Evolutionary conservation across 2,113 vertebrate species (phyloP), one percentile per base, ranked within the genome.

Genomic region (Thinocorus orbignyianus): DNA sequence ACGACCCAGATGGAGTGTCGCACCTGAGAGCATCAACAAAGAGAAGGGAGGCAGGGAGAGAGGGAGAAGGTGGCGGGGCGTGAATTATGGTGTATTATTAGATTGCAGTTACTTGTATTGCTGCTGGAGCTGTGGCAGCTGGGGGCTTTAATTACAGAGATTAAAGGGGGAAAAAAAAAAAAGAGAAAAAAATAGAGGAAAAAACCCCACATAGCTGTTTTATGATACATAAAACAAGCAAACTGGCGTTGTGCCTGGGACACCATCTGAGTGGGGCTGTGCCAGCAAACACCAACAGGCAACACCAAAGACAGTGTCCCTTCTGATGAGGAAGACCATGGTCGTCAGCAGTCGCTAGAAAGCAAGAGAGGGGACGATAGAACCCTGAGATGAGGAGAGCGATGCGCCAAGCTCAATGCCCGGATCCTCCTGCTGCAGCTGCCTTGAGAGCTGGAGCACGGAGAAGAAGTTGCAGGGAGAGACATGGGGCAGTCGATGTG

Each of bases 21-120:
- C 80, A 95, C 90, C 90, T 91, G 94, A 87, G 71, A 94, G 87
- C 95, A 86, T 58, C 81, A 80, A 80, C 35, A 78, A 22, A 55
- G 66, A 66, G 24, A 41, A 41, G 61, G 26, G 51, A 82, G 49
- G 57, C 78, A 85, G 55, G 81, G 72, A 60, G 46, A 37, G 49
- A 54, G 81, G 82, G n/a, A 41, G 90, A 37, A 68, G 79, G 62
- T 65, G 62, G 26, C 5, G 8, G 69, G 35, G 22, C 0, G 6
- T 44, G 58, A 90, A 49, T 88, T 76, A 37, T 6, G 60, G 37
- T 57, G 31, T 42, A 14, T 10, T 33, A 55, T 42, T 30, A 52
- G 48, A 71, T 55, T 69, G 51, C 85, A 55, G 84, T 54, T 81
- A 42, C 82, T 88, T 35, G 62, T 70, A 33, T n/a, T 4, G 12